These are phyloP conservation scores for Caenorhabditis wallacei DNA, from an alignment of 2,888 invertebrate species.

Conservation along the genomic window DNA sequence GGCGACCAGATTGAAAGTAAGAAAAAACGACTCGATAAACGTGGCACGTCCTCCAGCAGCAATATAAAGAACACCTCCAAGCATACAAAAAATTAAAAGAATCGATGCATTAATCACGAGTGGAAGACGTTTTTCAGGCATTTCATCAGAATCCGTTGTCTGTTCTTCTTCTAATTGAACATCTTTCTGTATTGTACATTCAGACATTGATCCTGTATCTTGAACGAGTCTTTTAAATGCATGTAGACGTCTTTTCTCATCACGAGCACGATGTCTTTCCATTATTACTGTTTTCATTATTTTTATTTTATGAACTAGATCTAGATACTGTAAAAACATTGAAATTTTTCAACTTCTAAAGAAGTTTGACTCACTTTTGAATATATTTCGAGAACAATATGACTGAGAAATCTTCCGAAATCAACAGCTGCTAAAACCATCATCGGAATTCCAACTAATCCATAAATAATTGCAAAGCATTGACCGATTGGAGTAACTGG, in stretches of 20 bases:
- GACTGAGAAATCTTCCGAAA: slow-evolving; percentile 82
- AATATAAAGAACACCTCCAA: slow-evolving; percentile 81
- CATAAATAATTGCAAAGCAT: slow-evolving; percentile 80
- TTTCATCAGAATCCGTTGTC: slow-evolving; percentile 45
- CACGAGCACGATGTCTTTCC: slow-evolving; percentile 42
- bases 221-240: slow-evolving; percentile 57
- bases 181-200: slow-evolving; percentile 48
- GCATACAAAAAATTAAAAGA: slow-evolving; percentile 82
- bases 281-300: slow-evolving; percentile 48
- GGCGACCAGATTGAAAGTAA: slow-evolving; percentile 83
- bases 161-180: slow-evolving; percentile 50
- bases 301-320: slow-evolving; percentile 54
- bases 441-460: slow-evolving; percentile 79
- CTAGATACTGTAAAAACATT: slow-evolving; percentile 41
- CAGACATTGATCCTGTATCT: slow-evolving; percentile 41
- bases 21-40: slow-evolving; percentile 82
- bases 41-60: slow-evolving; percentile 81
- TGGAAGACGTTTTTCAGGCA: slow-evolving; percentile 78
- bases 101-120: slow-evolving; percentile 83
- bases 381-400: slow-evolving; percentile 78
- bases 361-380: slow-evolving; percentile 68
- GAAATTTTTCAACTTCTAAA: not conserved
- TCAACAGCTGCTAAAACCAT: slow-evolving; percentile 83
- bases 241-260: slow-evolving; percentile 46
- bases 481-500: slow-evolving; percentile 81